A percentile compares a stretch with the other conserved stretches of the same genome.
Conservation (phyloP, 2,888 invertebrate species). For the Amblyjoppa fuscipennis region DNA sequence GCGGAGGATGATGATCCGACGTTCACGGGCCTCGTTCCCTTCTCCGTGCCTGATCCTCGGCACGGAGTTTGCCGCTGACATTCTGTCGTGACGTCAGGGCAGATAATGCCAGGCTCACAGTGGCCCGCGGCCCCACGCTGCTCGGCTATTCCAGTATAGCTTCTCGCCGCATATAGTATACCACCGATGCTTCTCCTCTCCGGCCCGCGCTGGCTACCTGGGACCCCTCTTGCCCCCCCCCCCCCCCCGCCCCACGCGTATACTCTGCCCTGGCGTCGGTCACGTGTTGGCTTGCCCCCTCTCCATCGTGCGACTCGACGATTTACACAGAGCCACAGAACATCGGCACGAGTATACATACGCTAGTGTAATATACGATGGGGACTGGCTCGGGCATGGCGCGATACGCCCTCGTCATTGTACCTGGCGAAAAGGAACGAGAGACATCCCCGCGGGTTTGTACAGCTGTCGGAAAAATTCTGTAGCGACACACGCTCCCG, state of each 20-base stretch:
- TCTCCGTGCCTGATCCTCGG: conserved; percentile 34
- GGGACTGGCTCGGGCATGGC: conserved; percentile 50
- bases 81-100: conserved; percentile 66
- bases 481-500: background rate
- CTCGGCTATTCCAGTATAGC: conserved; percentile 35
- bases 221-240: background rate
- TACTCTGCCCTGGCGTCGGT: conserved; percentile 56
- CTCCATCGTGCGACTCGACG: conserved; percentile 38
- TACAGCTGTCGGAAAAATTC: conserved; percentile 10
- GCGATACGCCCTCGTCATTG: conserved; percentile 37
- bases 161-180: background rate
- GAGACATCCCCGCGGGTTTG: conserved; percentile 5
- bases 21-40: conserved; percentile 22
- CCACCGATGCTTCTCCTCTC: conserved; percentile 31
- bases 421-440: conserved; percentile 20
- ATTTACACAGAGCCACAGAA: conserved; percentile 25
- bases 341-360: background rate
- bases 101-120: conserved; percentile 62
- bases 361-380: conserved; percentile 24
- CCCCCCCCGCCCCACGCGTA: background rate
- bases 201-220: conserved; percentile 38
- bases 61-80: conserved; percentile 58
- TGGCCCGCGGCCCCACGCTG: conserved; percentile 41
- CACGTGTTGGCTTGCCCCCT: conserved; percentile 52
- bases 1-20: conserved; percentile 33